Base-by-base conservation (phyloP, 2,797 vertebrate species). In the Schizopygopsis pylzovi region DNA sequence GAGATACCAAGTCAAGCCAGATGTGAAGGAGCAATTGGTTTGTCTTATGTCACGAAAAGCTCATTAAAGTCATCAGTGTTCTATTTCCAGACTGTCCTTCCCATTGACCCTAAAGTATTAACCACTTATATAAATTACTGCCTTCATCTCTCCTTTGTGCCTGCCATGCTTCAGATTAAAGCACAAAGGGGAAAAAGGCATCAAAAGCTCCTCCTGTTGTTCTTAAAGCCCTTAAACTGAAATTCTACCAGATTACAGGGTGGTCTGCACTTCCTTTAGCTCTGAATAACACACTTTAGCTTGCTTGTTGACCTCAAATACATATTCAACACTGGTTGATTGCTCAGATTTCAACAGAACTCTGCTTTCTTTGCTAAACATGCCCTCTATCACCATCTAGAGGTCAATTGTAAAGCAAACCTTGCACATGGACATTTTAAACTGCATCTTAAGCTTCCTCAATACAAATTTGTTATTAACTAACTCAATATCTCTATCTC, bases 71-170 rank as follows among this genome's bases (percentile, higher is more conserved):
- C n/a, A 22, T 73, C 16, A 56, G 20, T 68, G 67, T 20, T 28
- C 71, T 79, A 83, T 85, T 80, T 37, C 25, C 41, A 81, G 70
- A 76, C 25, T 43, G 41, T 33, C 59, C 15, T 37, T 84, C 16
- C 18, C 45, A 67, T 85, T 84, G 76, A 78, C 63, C 85, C 22
- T 71, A 63, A 82, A 83, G 22, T 52, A 52, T 81, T 78, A 85
- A 81, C 47, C 63, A 85, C 80, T 85, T 81, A 73, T 81, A 85
- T 77, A 83, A 85, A 86, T 83, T 25, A 78, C 77, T 61, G 43
- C 54, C 61, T 71, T 7, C 43, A 9, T 54, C 54, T 76, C 67
- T 45, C 16, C 65, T 20, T 83, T 56, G 20, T 45, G 9, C 81
- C 15, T 37, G 12, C 37, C 49, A 25, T 11, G 20, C 10, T 41